Evolutionary conservation across 2,888 invertebrate species (phyloP).

Genomic region (Campopleginae sp.): DNA sequence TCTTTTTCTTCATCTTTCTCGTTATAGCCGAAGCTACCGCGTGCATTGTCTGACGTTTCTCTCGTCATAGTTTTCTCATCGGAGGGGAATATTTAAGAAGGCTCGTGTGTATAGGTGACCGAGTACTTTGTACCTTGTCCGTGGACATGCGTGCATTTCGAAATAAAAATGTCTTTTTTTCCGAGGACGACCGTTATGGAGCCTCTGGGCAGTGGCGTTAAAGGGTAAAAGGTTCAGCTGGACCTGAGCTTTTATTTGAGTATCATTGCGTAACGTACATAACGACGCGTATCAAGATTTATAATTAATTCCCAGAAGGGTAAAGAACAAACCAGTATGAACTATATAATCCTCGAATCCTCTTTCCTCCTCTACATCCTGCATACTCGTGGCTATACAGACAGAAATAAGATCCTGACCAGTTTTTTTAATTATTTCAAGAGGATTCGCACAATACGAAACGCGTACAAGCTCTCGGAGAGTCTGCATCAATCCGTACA

Average conservation of each 20-base stretch:
- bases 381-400: neutral
- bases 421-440: slow-evolving; percentile 62
- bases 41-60: slow-evolving; percentile 55
- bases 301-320: slow-evolving; percentile 64
- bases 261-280: slow-evolving; percentile 15
- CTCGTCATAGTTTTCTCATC: slow-evolving; percentile 60
- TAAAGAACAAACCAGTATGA: slow-evolving; percentile 40
- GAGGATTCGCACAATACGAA: slow-evolving; percentile 39
- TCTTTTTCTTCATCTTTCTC: slow-evolving; percentile 52
- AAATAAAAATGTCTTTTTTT: slow-evolving; percentile 43
- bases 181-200: slow-evolving; percentile 57
- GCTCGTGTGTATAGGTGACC: neutral
- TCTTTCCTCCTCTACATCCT: neutral
- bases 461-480: slow-evolving; percentile 19
- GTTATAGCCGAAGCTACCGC: slow-evolving; percentile 44
- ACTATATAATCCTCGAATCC: neutral
- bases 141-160: slow-evolving; percentile 21
- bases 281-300: slow-evolving; percentile 27
- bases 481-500: neutral
- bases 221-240: slow-evolving; percentile 50
- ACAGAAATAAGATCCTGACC: slow-evolving; percentile 46
- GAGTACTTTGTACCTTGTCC: neutral
- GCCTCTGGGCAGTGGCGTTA: slow-evolving; percentile 36
- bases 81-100: slow-evolving; percentile 17
- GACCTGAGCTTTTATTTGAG: slow-evolving; percentile 26